phyloP scores from a whole-genome alignment of 2,113 vertebrate species.

The Carettochelys insculpta region DNA sequence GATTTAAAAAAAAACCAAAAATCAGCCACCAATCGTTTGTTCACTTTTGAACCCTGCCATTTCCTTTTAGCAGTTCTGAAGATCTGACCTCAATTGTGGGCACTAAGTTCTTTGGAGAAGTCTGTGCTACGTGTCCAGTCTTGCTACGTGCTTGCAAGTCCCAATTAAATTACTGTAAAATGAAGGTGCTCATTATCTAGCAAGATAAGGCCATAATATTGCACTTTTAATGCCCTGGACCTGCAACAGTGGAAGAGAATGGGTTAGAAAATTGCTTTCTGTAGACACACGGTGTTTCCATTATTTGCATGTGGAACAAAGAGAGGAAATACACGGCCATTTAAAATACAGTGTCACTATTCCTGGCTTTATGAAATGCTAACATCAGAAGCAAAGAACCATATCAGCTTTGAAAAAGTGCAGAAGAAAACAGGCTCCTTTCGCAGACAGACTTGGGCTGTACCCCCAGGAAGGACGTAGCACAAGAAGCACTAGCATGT shows the following conservation, averaged over 20 bases:
- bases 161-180: not conserved
- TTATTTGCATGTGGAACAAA: not conserved
- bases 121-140: not conserved
- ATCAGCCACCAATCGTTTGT: rapidly evolving
- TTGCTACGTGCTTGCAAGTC: not conserved
- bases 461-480: not conserved
- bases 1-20: not conserved
- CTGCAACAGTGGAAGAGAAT: not conserved
- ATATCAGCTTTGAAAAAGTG: not conserved
- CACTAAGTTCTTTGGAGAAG: not conserved
- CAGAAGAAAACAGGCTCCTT: not conserved
- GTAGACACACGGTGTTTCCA: not conserved
- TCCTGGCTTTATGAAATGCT: not conserved
- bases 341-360: not conserved
- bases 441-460: not conserved
- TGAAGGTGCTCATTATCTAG: not conserved
- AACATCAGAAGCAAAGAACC: not conserved
- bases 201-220: not conserved
- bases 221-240: not conserved
- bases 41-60: not conserved
- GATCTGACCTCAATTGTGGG: not conserved
- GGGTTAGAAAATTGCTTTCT: not conserved
- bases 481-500: not conserved
- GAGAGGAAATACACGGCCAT: not conserved
- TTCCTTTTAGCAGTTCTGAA: not conserved